Evolutionary conservation across 2,113 vertebrate genomes (phyloP).

Genomic region (Aspiorhynchus laticeps): DNA sequence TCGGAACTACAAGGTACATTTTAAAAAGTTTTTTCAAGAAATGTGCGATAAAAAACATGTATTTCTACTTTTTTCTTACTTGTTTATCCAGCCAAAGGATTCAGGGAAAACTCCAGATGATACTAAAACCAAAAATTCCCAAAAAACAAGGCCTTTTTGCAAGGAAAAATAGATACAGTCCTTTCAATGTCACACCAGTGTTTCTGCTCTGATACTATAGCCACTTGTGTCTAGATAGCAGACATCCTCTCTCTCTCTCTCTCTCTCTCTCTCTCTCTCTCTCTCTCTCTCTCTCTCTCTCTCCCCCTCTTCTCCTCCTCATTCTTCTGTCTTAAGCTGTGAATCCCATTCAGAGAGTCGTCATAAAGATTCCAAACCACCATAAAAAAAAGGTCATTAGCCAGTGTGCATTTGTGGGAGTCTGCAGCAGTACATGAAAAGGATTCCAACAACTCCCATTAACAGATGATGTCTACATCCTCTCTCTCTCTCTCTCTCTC

Average conservation of each 20-base stretch:
- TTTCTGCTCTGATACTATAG: conserved; percentile 27
- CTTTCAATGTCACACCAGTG: conserved; percentile 25
- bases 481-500: no score
- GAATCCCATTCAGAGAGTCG: conserved; percentile 67
- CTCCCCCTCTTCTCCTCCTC: conserved; percentile 18
- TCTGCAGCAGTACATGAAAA: conserved; percentile 72
- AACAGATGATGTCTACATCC: conserved; percentile 61
- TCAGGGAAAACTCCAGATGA: not conserved
- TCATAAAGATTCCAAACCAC: conserved; percentile 79
- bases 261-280: conserved; percentile 13
- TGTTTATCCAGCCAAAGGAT: not conserved
- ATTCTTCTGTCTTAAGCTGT: conserved; percentile 56
- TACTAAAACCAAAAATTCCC: not conserved
- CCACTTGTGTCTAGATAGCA: conserved; percentile 44
- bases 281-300: not conserved
- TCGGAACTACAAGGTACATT: not conserved
- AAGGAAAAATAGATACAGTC: conserved; percentile 13
- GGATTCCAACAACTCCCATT: conserved; percentile 65
- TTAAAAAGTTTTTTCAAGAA: not conserved
- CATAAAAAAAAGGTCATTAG: conserved; percentile 79
- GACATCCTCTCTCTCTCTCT: conserved; percentile 1
- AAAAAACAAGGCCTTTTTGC: conserved; percentile 6
- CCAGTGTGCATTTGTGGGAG: conserved; percentile 66
- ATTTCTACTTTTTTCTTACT: conserved; percentile 10
- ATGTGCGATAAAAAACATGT: not conserved